Evolutionary conservation across 1,140 invertebrate species (phyloP), one percentile per base, ranked within the genome.

Genomic region (Leptestheria dahalacensis): DNA sequence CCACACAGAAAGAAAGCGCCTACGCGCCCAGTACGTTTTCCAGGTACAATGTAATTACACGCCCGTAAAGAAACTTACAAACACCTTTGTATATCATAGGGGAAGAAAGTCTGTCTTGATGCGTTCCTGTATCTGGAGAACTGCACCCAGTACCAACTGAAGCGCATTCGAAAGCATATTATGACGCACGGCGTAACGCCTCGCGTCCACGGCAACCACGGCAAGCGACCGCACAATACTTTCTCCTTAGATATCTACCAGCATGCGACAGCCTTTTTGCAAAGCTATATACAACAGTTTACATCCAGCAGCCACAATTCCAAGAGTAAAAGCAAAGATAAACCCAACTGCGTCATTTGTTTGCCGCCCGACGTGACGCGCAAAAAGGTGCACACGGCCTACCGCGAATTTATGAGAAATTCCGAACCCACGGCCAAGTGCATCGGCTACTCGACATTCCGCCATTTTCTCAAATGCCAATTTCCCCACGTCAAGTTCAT

Each of bases 71-170:
- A 23, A 9, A 46, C 25, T 1, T 41, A 41, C 11, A 55, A 0
- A 29, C 20, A 9, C 33, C 21, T 28, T 41, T 15, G 11, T 29
- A 20, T 55, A 55, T 55, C 26, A 26, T 33, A 55, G 53, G 84
- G 84, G 2, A 76, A 82, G 59, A 75, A 83, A 65, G 83, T 88
- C 18, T 88, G 84, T 66, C 68, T 88, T 33, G 83, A 86, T 67
- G 84, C 85, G 25, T 86, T 86, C 67, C 71, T 86, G 26, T 88
- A 86, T 70, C 71, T 88, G 46, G 84, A 86, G 67, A 86, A 88
- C 71, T 84, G 84, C 61, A 86, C 83, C 3, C 82, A 84, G 69
- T 86, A 86, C 71, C 84, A 86, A 67, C 72, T 86, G 23, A 86
- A 86, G 68, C 71, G 83, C 50, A 86, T 86, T 62, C 71, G 84